Percentiles rank a stretch among this genome's conserved stretches.
Evolutionary conservation across 2,113 vertebrate species (phyloP).

Genomic region (Dissostichus mawsoni): DNA sequence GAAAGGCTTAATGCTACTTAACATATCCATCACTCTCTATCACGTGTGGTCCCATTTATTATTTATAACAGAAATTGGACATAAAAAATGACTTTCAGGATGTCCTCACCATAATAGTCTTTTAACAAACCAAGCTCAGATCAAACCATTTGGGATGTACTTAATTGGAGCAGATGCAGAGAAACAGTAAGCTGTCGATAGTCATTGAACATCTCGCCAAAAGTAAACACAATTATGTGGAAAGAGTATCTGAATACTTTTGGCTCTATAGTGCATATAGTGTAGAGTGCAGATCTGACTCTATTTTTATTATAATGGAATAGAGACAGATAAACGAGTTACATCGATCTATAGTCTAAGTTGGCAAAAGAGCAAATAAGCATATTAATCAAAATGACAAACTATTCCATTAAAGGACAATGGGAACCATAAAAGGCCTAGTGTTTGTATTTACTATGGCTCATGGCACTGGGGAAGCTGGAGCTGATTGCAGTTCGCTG

Average conservation of each 20-base stretch:
- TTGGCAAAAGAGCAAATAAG: neutral
- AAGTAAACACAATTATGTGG: neutral
- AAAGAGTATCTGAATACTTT: neutral
- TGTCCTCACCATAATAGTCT: neutral
- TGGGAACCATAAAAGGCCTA: neutral
- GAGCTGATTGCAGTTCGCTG: slow-evolving; percentile 17
- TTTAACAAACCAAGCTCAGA: slow-evolving; percentile 6
- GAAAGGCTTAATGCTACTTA: neutral
- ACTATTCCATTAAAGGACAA: neutral
- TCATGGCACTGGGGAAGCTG: neutral
- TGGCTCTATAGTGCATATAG: neutral
- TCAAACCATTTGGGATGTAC: neutral
- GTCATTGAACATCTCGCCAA: neutral
- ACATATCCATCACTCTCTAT: neutral
- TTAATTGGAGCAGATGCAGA: slow-evolving; percentile 6
- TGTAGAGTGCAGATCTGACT: neutral
- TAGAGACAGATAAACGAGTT: neutral
- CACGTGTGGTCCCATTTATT: neutral
- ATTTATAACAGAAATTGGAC: neutral
- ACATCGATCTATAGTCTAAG: neutral
- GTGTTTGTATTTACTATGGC: slow-evolving; percentile 10
- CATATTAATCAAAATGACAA: slow-evolving; percentile 9
- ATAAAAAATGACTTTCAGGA: slow-evolving; percentile 10
- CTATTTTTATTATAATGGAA: neutral
- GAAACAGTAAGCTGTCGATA: neutral